Base-by-base conservation (phyloP, 1,140 invertebrate genomes). In the Polypedilum vanderplanki region DNA sequence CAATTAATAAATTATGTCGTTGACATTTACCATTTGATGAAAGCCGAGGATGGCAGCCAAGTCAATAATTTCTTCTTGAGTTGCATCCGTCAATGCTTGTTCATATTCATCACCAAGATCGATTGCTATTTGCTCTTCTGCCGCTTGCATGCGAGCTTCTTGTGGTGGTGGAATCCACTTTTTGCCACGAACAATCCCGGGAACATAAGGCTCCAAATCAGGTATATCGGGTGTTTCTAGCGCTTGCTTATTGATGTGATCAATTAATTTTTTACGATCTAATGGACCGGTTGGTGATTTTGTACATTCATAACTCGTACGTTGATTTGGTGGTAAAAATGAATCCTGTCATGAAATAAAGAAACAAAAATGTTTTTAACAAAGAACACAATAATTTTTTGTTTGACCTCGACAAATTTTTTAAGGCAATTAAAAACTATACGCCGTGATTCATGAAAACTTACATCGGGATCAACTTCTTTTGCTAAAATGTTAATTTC, bases 391-490 rank as follows among this genome's bases (percentile, higher is more conserved):
- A n/a, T n/a, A n/a, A n/a, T n/a, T n/a, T n/a, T n/a, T n/a, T n/a
- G n/a, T n/a, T n/a, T n/a, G n/a, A n/a, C n/a, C n/a, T n/a, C n/a
- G n/a, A n/a, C n/a, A n/a, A n/a, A n/a, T n/a, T n/a, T n/a, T n/a
- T n/a, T n/a, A n/a, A 33, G 24, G 24, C 24, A 33, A 33, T 33
- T 33, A 33, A 33, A 33, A 33, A 33, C n/a, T n/a, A n/a, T n/a
- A n/a, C n/a, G n/a, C n/a, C n/a, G n/a, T n/a, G n/a, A n/a, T n/a
- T n/a, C n/a, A n/a, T n/a, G n/a, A n/a, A n/a, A 80, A 88, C 94
- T 96, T 87, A 98, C 97, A 88, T 99, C 97, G 78, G 98, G 97
- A 87, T 99, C 98, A 76, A 99, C 96, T 89, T 99, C 97, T 85
- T 95, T 96, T 78, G 96, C 96, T 76, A 99, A 87, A 83, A 98